Percentiles rank a stretch among this genome's conserved stretches.
Evolutionary conservation across 2,888 invertebrate genomes (phyloP).

Genomic region (Subacronicta megacephala): DNA sequence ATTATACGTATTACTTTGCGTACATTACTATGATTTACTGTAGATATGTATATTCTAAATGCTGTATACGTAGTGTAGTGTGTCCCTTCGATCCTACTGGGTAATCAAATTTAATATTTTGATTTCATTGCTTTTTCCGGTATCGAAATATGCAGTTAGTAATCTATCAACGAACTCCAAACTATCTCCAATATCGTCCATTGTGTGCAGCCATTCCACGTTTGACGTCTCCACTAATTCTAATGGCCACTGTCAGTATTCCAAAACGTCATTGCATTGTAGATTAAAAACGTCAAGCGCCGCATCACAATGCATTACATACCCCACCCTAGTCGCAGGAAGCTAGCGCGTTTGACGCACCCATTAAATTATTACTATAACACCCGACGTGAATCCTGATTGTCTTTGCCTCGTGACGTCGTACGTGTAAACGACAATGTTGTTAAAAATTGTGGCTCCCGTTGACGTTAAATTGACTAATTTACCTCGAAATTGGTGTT

Average conservation of each 20-base stretch:
- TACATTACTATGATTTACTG: no score
- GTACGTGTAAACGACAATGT: constrained; percentile 56
- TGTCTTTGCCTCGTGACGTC: constrained; percentile 50
- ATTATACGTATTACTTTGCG: no score
- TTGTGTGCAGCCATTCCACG: constrained; percentile 15
- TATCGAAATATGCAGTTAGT: constrained; percentile 1
- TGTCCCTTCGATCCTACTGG: no score
- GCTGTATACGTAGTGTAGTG: no score
- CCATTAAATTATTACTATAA: constrained; percentile 64
- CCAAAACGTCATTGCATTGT: constrained; percentile 48
- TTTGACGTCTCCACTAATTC: constrained; percentile 6
- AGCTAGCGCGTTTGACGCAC: constrained; percentile 53
- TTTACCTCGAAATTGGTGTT: constrained; percentile 55
- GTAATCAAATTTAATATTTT: neutral
- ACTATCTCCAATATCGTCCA: constrained; percentile 20
- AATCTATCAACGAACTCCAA: constrained; percentile 4
- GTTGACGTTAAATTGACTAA: constrained; percentile 54
- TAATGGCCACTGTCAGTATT: constrained; percentile 38
- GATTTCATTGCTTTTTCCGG: neutral
- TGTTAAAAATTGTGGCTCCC: constrained; percentile 55
- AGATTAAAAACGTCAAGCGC: constrained; percentile 54
- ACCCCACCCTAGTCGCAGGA: constrained; percentile 66
- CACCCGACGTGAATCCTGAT: constrained; percentile 48
- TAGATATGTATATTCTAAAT: no score
- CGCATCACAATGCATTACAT: constrained; percentile 55